Base-by-base conservation (phyloP, 2,888 invertebrate genomes). In the Chrysolina americana region DNA sequence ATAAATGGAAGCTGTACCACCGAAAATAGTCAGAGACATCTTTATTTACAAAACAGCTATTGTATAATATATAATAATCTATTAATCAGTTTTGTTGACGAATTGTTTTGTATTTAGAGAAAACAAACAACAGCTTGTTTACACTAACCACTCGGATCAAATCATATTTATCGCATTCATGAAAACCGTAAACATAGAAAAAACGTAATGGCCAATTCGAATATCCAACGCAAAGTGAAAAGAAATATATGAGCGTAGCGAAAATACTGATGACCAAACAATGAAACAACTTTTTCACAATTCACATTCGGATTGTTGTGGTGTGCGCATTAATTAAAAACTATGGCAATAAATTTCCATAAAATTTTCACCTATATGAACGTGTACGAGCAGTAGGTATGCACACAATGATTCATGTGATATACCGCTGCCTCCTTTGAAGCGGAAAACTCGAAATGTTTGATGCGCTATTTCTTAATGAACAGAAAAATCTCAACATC, bases 331-430 rank as follows among this genome's bases (percentile, higher is more conserved):
- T 53, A 65, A 70, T 70, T 19, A 70, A 70, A 50, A 41, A 50
- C 64, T 10, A 36, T 50, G 63, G 53, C 65, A 64, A 59, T 59
- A 70, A 70, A 70, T 63, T 28, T 36, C 63, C 41, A 63, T 63
- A 63, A 48, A 64, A 65, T 36, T 53, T 53, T 59, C 59, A 59
- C 59, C 59, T 59, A 17, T 59, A 59, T 59, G 59, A 56, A 56
- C 23, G 21, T 59, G 9, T 36, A 59, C n/a, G 10, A n/a, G n/a
- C n/a, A 59, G 70, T 28, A 36, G 53, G 17, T 53, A 53, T 64
- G 36, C 48, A 23, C 19, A 41, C 21, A 19, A 6, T 28, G 36
- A 47, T 53, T 53, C 21, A 53, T 21, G 64, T 64, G 41, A 41
- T 9, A 21, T 44, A 48, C 28, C 50, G 13, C 28, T 28, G 15